phyloP scores from a whole-genome alignment of 2,888 invertebrate genomes.

The Cosmia pyralina region DNA sequence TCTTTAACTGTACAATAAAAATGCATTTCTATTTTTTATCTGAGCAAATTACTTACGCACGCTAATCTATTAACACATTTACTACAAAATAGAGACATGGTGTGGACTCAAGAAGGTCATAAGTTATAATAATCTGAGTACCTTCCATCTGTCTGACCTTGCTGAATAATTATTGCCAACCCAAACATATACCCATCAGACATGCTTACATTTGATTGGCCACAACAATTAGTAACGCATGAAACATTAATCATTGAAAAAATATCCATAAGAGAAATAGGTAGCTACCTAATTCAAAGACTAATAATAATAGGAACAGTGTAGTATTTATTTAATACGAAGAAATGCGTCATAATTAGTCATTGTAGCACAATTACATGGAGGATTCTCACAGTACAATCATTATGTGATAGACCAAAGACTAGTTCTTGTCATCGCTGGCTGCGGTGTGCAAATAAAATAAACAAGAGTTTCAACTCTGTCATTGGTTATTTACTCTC shows the following conservation, averaged over 20 bases:
- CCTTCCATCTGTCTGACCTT: constrained; percentile 26
- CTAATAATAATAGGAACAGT: constrained; percentile 30
- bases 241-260: constrained; percentile 20
- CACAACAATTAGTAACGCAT: constrained; percentile 34
- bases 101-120: constrained; percentile 28
- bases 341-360: constrained; percentile 56
- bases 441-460: constrained; percentile 27
- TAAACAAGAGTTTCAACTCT: constrained; percentile 21
- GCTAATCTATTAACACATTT: constrained; percentile 1
- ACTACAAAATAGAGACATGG: constrained; percentile 26
- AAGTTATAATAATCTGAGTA: constrained; percentile 10
- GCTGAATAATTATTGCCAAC: constrained; percentile 29
- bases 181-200: constrained; percentile 18
- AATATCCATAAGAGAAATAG: constrained; percentile 11
- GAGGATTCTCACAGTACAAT: constrained; percentile 53
- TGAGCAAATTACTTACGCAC: not conserved
- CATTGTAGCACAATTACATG: constrained; percentile 54
- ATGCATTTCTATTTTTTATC: not conserved
- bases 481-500: constrained; percentile 14
- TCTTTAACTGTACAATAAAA: not conserved
- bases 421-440: constrained; percentile 36
- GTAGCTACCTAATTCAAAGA: not conserved
- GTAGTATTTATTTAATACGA: constrained; percentile 32
- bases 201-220: constrained; percentile 37
- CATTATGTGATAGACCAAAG: constrained; percentile 50